Evolutionary conservation across 1,140 invertebrate genomes (phyloP).

Genomic region (Euborellia annulipes): DNA sequence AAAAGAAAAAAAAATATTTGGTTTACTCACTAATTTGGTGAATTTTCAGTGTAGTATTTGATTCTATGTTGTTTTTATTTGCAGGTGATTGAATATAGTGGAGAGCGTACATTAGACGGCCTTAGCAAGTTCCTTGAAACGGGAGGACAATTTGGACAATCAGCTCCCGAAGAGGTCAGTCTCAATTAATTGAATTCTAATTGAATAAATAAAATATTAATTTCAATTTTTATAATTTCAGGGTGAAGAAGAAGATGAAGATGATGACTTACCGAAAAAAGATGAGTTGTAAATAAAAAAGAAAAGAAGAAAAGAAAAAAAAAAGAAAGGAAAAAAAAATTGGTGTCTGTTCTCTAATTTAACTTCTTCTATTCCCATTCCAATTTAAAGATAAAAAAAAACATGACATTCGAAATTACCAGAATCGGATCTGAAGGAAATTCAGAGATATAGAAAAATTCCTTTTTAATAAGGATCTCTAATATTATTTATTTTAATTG

Average conservation of each 20-base stretch:
- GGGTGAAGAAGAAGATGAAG: conserved; percentile 43
- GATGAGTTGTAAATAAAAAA: conserved; percentile 57
- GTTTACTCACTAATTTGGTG: too few relatives aligned
- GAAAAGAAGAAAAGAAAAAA: too few relatives aligned
- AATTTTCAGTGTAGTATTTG: too few relatives aligned
- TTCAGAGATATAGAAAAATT: too few relatives aligned
- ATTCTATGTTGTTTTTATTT: conserved; percentile 13
- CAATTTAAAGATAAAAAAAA: too few relatives aligned
- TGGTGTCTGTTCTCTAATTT: too few relatives aligned
- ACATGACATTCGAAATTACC: too few relatives aligned
- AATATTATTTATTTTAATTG: too few relatives aligned
- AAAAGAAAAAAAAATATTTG: neutral
- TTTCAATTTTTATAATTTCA: conserved; percentile 19
- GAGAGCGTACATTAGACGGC: conserved; percentile 86
- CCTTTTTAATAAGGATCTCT: too few relatives aligned
- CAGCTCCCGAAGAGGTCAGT: conserved; percentile 42
- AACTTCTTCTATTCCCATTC: too few relatives aligned
- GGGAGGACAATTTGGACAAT: conserved; percentile 48
- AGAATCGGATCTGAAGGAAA: too few relatives aligned
- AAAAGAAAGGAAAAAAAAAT: too few relatives aligned
- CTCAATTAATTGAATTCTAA: conserved; percentile 2
- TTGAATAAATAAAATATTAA: neutral
- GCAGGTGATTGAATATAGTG: conserved; percentile 80
- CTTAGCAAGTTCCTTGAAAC: conserved; percentile 84
- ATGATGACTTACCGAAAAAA: conserved; percentile 45